phyloP scores from a whole-genome alignment of 2,888 invertebrate species.

The Eupithecia centaureata region DNA sequence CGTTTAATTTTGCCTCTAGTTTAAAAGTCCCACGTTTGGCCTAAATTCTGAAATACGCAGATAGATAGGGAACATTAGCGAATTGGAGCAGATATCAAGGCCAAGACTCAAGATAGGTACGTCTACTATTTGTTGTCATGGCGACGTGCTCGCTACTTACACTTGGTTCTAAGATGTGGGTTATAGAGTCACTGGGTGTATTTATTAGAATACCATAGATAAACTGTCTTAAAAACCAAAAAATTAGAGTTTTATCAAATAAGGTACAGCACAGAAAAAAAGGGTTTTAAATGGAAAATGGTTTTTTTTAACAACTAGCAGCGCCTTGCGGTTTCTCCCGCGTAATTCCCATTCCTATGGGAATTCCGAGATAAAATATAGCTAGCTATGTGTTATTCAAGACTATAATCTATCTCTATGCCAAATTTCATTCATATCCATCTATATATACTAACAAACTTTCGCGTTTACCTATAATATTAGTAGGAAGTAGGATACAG shows the following conservation, averaged over 20 bases:
- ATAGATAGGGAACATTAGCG: slow-evolving; percentile 27
- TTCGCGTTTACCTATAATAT: too few species aligned
- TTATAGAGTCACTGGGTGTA: not conserved
- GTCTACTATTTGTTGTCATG: slow-evolving; percentile 25
- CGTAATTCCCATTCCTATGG: too few species aligned
- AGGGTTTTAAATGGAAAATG: too few species aligned
- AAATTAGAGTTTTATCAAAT: not conserved
- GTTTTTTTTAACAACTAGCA: too few species aligned
- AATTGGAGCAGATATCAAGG: slow-evolving; percentile 40
- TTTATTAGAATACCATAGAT: not conserved
- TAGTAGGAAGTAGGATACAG: too few species aligned
- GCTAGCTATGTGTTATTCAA: too few species aligned
- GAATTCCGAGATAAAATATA: too few species aligned
- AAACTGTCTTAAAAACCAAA: not conserved
- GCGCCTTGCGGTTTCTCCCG: too few species aligned
- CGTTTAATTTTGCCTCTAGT: slow-evolving; percentile 1
- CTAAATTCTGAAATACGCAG: slow-evolving; percentile 25
- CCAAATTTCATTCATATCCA: too few species aligned
- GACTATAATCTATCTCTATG: too few species aligned
- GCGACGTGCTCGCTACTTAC: slow-evolving; percentile 27
- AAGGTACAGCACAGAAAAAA: not conserved
- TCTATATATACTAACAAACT: too few species aligned
- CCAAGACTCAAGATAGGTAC: slow-evolving; percentile 20
- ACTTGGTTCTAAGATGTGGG: not conserved
- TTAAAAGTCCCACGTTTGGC: slow-evolving; percentile 29